Evolutionary conservation across 2,888 invertebrate species (phyloP), one percentile per base, ranked within the genome.

Genomic region (Chrysodeixis includens): DNA sequence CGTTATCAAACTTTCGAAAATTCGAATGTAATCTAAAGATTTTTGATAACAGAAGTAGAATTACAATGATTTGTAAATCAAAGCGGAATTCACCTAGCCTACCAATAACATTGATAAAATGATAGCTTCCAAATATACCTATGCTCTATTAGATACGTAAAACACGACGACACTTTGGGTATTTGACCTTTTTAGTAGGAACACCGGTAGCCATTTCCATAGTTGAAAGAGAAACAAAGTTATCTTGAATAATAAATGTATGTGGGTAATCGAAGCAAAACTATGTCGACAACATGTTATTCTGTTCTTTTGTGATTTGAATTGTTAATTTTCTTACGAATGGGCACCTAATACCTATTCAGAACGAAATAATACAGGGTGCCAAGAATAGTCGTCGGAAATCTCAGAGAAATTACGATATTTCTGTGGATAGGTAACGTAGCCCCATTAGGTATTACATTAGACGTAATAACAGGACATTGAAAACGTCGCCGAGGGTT

Each of bases 401-500:
- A 49, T 20, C 10, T 49, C 20, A 1, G 18, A 18, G 9, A 49
- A 49, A 20, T 10, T 18, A 8, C 4, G 20, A 26, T 20, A 18
- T 49, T 49, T 16, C 16, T 44, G n/a, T 6, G 46, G 8, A 18
- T 49, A 49, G 18, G 10, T 14, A 35, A 35, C 4, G 16, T 49
- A 1, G n/a, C 18, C 16, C 53, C 44, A 51, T 26, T 46, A n/a
- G n/a, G n/a, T n/a, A 35, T 52, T 26, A 52, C 14, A 52, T 14
- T 52, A 51, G n/a, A 49, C 51, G 9, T 51, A 56, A 35, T 32
- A 26, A 54, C 2, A 26, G 35, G 35, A 18, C 18, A 20, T 5
- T 44, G n/a, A 12, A 30, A 59, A 56, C 20, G 46, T 60, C 14
- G 54, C 46, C 30, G 40, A 22, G 49, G 56, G 57, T 51, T 68